These are phyloP conservation scores for Lathamus discolor DNA, from an alignment of 2,113 vertebrate species.

Conservation along the genomic window DNA sequence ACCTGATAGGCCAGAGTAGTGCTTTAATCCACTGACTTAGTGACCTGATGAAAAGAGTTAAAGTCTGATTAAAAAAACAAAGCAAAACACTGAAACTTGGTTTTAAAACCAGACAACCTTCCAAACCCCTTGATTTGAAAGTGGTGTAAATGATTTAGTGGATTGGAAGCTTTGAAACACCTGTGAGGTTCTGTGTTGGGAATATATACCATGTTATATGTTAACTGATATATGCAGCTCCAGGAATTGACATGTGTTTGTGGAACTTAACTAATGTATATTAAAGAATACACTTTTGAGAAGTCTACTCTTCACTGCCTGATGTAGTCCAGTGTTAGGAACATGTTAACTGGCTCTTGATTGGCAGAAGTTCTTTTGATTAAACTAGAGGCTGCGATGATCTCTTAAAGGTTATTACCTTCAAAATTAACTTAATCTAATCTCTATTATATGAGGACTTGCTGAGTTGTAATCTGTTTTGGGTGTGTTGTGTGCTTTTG, in stretches of 20 bases:
- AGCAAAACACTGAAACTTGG: background rate
- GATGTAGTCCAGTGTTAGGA: background rate
- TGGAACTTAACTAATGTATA: background rate
- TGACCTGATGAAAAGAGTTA: background rate
- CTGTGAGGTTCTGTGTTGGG: background rate
- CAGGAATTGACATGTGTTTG: background rate
- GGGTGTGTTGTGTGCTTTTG: background rate
- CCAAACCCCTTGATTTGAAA: background rate
- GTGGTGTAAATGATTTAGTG: background rate
- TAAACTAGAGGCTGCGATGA: background rate
- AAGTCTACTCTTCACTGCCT: background rate
- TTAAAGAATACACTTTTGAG: background rate
- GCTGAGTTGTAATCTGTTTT: background rate
- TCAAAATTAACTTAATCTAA: background rate
- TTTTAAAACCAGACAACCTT: background rate
- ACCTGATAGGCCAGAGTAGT: background rate
- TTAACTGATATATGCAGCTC: background rate
- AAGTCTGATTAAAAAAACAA: background rate
- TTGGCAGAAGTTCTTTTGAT: background rate
- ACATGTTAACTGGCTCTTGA: background rate
- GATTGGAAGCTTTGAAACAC: background rate
- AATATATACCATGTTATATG: background rate
- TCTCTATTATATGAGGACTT: background rate
- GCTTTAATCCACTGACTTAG: background rate
- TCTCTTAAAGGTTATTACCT: background rate